These are phyloP conservation scores for Heliangelus exortis DNA, from an alignment of 2,797 vertebrate genomes.

Conservation along the genomic window DNA sequence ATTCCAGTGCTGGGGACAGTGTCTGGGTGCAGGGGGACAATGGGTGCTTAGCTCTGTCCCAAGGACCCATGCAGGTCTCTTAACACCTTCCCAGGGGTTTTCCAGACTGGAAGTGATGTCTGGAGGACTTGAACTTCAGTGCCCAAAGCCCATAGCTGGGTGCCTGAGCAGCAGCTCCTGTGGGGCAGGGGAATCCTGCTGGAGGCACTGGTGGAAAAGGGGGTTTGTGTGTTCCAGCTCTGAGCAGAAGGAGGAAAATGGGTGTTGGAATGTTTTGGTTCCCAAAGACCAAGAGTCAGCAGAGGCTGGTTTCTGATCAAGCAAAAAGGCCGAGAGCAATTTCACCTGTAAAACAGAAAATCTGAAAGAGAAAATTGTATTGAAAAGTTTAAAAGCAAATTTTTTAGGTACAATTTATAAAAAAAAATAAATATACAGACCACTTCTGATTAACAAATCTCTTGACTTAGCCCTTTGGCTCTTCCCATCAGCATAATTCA, in stretches of 20 bases:
- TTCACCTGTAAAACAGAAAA: neutral
- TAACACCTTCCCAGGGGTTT: rapidly evolving
- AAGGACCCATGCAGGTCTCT: too few relatives aligned
- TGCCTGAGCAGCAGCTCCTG: neutral
- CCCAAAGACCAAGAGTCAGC: neutral
- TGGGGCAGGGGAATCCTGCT: neutral
- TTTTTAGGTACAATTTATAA: neutral
- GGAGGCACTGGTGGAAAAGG: neutral
- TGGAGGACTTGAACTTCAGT: neutral
- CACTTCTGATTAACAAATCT: neutral
- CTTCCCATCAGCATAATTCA: neutral
- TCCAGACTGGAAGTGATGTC: rapidly evolving
- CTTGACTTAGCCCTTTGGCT: neutral
- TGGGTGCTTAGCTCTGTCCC: neutral
- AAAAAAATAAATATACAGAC: too few relatives aligned
- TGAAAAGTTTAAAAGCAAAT: neutral
- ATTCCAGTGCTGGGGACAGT: neutral
- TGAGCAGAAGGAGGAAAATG: too few relatives aligned
- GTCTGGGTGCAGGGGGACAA: rapidly evolving
- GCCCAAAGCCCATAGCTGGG: rapidly evolving
- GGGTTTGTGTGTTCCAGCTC: neutral
- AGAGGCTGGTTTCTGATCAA: neutral
- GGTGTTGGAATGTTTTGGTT: neutral
- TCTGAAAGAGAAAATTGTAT: neutral
- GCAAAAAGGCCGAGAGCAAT: neutral